Base-by-base conservation (phyloP, 2,888 invertebrate genomes). In the Sesia apiformis region DNA sequence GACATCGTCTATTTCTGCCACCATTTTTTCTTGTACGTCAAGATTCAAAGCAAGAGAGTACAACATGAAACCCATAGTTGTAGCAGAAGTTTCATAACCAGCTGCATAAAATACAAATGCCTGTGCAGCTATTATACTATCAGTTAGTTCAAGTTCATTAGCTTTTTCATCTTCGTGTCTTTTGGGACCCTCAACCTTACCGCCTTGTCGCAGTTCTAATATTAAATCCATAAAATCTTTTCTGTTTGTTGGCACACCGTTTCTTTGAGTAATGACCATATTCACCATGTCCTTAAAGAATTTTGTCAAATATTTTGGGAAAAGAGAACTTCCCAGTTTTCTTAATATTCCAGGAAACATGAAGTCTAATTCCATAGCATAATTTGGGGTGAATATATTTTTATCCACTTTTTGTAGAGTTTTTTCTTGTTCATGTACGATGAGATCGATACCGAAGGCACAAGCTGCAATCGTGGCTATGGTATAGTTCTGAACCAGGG, bases 31-130 rank as follows among this genome's bases (percentile, higher is more conserved):
- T 64, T 85, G 78, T 3, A 81, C 62, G 0, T 76, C 65, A 4
- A 70, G 73, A 58, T 84, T 71, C 1, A 69, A 58, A 0, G 85
- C 77, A 6, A 88, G 59, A 56, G 78, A 72, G 40, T 80, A 73
- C 1, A 82, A 58, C 4, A 70, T 57, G 52, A 75, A 83, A 5
- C 75, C 66, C 58, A 84, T 65, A 2, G 76, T 65, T 1, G 75
- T 73, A 1, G 87, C 75, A 0, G 81, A 77, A 5, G 84, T 84
- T 58, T 84, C 85, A 53, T 77, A 83, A 0, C 88, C 87, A 3
- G 77, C 87, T 3, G 76, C 60, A 56, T 74, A 79, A 63, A 81
- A 81, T 46, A 78, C 56, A 46, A 78, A 70, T 3, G 73, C 70
- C 54, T 79, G 77, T 4, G 76, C 70, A 4, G 69, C 66, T 40